A percentile compares a stretch with the other conserved stretches of the same genome.
Conservation (phyloP, 2,888 invertebrate species). For the Ommatoiulus sabulosus region DNA sequence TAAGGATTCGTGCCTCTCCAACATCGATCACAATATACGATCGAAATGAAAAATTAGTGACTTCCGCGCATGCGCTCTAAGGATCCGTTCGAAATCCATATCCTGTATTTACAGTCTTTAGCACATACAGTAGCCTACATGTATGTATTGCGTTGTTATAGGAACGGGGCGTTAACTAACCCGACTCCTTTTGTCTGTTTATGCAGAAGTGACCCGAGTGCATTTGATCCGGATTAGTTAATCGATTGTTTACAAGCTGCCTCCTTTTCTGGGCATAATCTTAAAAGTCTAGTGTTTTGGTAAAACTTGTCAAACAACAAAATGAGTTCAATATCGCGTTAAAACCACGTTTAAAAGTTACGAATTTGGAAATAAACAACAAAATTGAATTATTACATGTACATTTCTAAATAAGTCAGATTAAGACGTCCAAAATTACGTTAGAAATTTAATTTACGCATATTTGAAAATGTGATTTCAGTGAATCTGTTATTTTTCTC, state of each 20-base stretch:
- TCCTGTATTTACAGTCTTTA: background rate
- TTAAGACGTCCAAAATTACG: no score
- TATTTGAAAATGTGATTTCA: no score
- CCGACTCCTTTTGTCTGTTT: background rate
- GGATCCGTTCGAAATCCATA: background rate
- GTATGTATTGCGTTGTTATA: background rate
- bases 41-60: background rate
- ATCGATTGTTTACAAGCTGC: background rate
- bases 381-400: no score
- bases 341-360: no score
- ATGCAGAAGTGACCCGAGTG: background rate
- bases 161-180: slow-evolving; percentile 35
- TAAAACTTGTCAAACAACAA: no score
- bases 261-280: no score
- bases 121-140: background rate
- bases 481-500: no score
- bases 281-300: no score
- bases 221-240: background rate
- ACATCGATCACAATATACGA: background rate
- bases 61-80: background rate
- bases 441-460: no score
- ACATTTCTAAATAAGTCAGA: no score
- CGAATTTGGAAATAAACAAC: no score
- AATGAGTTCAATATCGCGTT: no score
- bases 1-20: background rate